Conservation (phyloP, 1,140 invertebrate genomes). For the Drosophila arizonae region DNA sequence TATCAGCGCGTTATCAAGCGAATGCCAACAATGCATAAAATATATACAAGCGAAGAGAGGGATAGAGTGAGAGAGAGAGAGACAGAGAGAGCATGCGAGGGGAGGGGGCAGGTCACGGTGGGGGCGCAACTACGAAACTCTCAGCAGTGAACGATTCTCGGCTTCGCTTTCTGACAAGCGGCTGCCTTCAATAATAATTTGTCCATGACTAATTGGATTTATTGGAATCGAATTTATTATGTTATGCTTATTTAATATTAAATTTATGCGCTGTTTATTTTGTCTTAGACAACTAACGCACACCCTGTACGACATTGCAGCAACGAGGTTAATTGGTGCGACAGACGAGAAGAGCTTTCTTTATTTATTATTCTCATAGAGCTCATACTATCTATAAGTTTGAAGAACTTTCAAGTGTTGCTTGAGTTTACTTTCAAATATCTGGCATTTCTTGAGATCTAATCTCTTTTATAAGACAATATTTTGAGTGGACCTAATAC, state of each 20-base stretch:
- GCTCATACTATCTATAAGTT: too few species aligned
- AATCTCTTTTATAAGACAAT: too few species aligned
- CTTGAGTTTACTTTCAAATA: too few species aligned
- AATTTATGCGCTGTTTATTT: slow-evolving; percentile 77
- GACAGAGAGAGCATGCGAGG: too few species aligned
- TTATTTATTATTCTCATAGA: too few species aligned
- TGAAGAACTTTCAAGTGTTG: too few species aligned
- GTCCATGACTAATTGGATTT: slow-evolving; percentile 81
- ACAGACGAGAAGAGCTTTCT: background rate
- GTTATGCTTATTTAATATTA: slow-evolving; percentile 79
- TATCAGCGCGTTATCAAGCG: slow-evolving; percentile 62
- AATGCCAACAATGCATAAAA: slow-evolving; percentile 63
- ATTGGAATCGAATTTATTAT: slow-evolving; percentile 80
- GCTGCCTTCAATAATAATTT: slow-evolving; percentile 78
- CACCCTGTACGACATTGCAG: background rate
- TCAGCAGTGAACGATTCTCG: slow-evolving; percentile 11
- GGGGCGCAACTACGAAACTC: slow-evolving; percentile 29
- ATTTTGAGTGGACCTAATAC: too few species aligned
- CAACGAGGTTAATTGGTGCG: background rate
- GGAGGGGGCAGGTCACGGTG: slow-evolving; percentile 7
- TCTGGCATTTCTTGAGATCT: too few species aligned
- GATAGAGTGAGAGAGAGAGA: too few species aligned
- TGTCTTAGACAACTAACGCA: slow-evolving; percentile 32
- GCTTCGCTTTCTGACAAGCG: slow-evolving; percentile 32
- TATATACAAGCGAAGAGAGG: background rate